Percentiles rank a stretch among this genome's conserved stretches.
Evolutionary conservation across 2,888 invertebrate genomes (phyloP).

Genomic region (Cataglyphis cursor): DNA sequence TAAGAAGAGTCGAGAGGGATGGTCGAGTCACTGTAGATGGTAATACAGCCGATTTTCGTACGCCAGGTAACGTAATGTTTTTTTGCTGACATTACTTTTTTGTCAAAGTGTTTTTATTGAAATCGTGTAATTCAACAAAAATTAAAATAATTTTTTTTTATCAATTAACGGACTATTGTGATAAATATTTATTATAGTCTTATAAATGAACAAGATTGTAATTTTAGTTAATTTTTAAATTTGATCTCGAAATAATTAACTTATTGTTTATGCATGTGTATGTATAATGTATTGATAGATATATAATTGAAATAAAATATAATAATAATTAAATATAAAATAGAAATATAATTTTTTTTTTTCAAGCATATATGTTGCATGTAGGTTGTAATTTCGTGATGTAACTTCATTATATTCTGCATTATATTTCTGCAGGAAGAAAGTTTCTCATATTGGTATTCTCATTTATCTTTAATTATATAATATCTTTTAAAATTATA

Average conservation of each 20-base stretch:
- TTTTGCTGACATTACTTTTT: background rate
- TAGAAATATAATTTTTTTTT: background rate
- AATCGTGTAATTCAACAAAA: background rate
- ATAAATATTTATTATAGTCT: background rate
- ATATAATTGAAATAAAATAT: background rate
- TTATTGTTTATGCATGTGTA: background rate
- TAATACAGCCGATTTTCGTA: conserved; percentile 95
- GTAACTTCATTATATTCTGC: background rate
- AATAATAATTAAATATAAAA: background rate
- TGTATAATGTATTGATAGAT: background rate
- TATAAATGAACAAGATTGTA: background rate
- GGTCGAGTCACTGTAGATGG: conserved; percentile 96
- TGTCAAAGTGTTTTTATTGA: background rate
- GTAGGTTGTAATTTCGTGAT: background rate
- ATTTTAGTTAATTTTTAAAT: background rate
- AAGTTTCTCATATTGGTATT: background rate
- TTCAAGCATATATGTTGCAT: background rate
- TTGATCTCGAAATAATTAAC: background rate
- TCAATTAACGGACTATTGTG: background rate
- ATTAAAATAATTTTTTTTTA: background rate
- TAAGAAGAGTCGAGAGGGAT: conserved; percentile 94
- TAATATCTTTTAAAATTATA: background rate
- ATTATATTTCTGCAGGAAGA: background rate
- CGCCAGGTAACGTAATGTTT: conserved; percentile 89
- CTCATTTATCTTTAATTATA: background rate